Conservation (phyloP, 2,888 invertebrate species). For the Merodon equestris region DNA sequence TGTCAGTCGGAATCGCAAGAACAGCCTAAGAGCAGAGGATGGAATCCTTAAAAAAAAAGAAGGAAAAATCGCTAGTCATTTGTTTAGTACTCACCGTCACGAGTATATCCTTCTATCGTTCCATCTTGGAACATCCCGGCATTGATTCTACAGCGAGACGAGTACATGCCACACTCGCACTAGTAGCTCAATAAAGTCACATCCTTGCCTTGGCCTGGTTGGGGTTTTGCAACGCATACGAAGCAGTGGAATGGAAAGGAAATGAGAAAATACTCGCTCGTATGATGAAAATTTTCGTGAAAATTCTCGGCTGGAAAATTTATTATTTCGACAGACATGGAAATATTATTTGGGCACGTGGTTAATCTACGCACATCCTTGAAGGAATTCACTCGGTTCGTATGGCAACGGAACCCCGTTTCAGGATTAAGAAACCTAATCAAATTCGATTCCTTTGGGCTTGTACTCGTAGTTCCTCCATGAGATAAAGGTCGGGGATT, state of each 20-base stretch:
- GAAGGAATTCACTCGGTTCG: conserved; percentile 12
- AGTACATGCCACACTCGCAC: background rate
- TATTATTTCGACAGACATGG: conserved; percentile 65
- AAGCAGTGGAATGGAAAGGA: background rate
- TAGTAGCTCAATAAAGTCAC: conserved; percentile 54
- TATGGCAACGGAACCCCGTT: conserved; percentile 16
- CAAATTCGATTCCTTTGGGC: conserved; percentile 65
- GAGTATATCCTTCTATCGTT: background rate
- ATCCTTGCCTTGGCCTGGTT: conserved; percentile 26
- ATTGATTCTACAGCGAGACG: background rate
- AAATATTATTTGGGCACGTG: conserved; percentile 67
- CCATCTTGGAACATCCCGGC: too few relatives aligned
- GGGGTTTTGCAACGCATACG: background rate
- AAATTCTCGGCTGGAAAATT: conserved; percentile 56
- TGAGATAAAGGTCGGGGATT: background rate
- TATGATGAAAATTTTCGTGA: conserved; percentile 38
- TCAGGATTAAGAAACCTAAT: conserved; percentile 67
- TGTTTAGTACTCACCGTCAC: conserved; percentile 32
- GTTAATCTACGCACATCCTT: conserved; percentile 66
- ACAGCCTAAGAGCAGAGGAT: background rate
- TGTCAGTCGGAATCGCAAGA: background rate
- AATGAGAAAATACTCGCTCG: background rate
- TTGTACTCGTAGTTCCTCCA: conserved; percentile 5
- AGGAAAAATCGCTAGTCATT: conserved; percentile 37
- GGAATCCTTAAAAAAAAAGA: conserved; percentile 8